Percentiles rank a stretch among this genome's conserved stretches.
These are phyloP conservation scores for Fistularia commersonii DNA, from an alignment of 2,797 vertebrate species.

Conservation along the genomic window DNA sequence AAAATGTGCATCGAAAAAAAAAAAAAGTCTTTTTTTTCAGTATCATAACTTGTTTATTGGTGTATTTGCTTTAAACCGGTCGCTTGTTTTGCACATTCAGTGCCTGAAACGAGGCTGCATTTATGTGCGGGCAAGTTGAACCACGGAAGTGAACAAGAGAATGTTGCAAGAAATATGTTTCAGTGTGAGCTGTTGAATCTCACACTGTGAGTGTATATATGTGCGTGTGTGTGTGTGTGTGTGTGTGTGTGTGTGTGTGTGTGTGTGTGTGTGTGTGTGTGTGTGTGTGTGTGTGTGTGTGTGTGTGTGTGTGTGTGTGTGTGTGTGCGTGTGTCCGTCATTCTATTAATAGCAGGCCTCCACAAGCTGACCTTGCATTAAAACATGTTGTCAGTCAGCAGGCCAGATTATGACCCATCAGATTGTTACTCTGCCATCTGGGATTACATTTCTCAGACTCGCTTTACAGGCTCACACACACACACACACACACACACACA, in stretches of 20 bases:
- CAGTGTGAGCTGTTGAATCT: no score
- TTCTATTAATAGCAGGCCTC: conserved; percentile 46
- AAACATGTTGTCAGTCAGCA: conserved; percentile 62
- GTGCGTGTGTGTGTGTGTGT: not conserved
- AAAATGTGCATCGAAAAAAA: no score
- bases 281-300: not conserved
- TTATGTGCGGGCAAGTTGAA: no score
- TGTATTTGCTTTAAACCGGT: no score
- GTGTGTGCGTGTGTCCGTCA: conserved; percentile 3
- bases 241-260: conserved; percentile 1
- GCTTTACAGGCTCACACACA: conserved; percentile 4
- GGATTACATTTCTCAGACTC: conserved; percentile 23
- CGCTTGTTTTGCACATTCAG: no score
- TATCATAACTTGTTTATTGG: no score
- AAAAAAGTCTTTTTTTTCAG: no score
- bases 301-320: not conserved
- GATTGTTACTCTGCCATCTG: conserved; percentile 51
- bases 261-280: not conserved
- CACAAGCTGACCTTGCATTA: conserved; percentile 36
- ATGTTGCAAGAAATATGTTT: no score
- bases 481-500: not conserved
- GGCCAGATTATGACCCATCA: conserved; percentile 57
- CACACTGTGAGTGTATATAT: no score
- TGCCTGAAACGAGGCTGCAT: no score
- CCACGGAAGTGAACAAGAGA: no score